Conservation (phyloP, 1,140 invertebrate species). For the Adelges cooleyi region DNA sequence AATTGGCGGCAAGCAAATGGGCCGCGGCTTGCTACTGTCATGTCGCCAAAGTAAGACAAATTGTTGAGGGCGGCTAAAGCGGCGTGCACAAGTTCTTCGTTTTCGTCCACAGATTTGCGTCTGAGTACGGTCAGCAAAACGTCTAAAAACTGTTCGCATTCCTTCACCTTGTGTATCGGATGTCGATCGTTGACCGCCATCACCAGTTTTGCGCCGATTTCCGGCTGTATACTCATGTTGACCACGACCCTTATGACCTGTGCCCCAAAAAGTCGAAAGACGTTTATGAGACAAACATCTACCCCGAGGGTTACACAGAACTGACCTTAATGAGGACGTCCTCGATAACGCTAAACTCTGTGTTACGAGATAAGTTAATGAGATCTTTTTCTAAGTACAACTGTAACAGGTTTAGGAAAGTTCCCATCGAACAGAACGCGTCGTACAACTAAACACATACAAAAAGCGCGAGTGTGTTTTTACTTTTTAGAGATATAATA, state of each 20-base stretch:
- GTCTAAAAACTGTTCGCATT: constrained; percentile 38
- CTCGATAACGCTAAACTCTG: constrained; percentile 42
- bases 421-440: constrained; percentile 44
- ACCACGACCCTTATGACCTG: constrained; percentile 57
- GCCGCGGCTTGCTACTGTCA: constrained; percentile 19
- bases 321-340: constrained; percentile 56
- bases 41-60: constrained; percentile 44
- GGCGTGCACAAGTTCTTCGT: constrained; percentile 52
- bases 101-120: constrained; percentile 45
- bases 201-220: constrained; percentile 49
- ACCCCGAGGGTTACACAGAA: background rate
- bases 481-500: no score
- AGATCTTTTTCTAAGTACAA: constrained; percentile 46
- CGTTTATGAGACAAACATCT: background rate
- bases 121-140: constrained; percentile 42
- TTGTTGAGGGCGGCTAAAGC: constrained; percentile 55
- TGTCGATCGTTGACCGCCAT: constrained; percentile 32
- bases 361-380: constrained; percentile 32
- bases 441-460: constrained; percentile 41
- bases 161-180: constrained; percentile 22
- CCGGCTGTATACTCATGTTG: constrained; percentile 58
- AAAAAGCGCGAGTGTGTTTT: no score
- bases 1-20: constrained; percentile 35
- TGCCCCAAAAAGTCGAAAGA: background rate
- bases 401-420: constrained; percentile 46